These are phyloP conservation scores for Apotomis capreana DNA, from an alignment of 2,888 invertebrate genomes.

Conservation along the genomic window DNA sequence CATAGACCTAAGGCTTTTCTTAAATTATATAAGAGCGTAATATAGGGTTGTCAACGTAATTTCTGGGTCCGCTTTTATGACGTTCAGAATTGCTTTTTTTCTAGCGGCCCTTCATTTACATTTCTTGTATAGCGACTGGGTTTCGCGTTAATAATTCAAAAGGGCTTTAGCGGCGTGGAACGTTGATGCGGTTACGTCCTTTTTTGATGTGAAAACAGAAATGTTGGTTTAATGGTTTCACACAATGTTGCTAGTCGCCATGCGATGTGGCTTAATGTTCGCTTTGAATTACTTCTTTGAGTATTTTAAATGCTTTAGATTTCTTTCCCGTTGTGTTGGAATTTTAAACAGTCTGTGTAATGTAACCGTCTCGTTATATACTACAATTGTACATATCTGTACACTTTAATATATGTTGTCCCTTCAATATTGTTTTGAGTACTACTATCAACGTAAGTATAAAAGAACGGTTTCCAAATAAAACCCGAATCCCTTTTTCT, in stretches of 20 bases:
- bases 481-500: no score
- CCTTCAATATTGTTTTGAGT: no score
- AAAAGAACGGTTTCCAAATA: no score
- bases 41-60: conserved; percentile 3
- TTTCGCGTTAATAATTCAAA: conserved; percentile 1
- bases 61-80: conserved; percentile 14
- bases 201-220: background rate
- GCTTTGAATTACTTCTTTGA: background rate
- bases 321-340: background rate
- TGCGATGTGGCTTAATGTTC: conserved; percentile 5
- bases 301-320: background rate
- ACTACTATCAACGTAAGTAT: no score
- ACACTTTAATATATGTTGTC: no score
- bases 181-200: background rate
- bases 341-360: no score
- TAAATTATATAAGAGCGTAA: background rate
- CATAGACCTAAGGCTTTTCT: background rate
- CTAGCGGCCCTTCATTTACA: conserved; percentile 22
- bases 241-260: conserved; percentile 17
- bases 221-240: conserved; percentile 30
- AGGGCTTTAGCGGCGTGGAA: background rate
- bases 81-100: conserved; percentile 19
- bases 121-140: conserved; percentile 24
- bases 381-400: no score
- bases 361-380: no score